These are phyloP conservation scores for Oreochromis niloticus DNA, from an alignment of 2,113 vertebrate genomes.

Conservation along the genomic window DNA sequence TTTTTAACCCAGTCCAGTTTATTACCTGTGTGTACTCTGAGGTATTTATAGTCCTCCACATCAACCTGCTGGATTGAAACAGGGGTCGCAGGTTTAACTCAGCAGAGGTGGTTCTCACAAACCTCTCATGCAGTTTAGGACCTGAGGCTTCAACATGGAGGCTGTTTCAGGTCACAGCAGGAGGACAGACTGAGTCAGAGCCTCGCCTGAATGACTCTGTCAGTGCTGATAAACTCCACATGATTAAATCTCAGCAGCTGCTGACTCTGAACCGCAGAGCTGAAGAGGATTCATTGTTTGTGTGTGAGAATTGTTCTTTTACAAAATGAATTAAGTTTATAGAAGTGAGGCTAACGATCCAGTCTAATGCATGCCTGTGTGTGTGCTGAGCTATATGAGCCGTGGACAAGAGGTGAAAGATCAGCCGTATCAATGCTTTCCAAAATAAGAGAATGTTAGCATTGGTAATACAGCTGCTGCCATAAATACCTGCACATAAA, in stretches of 20 bases:
- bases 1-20: too few species aligned
- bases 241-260: background rate
- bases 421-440: background rate
- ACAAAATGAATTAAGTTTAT: accelerated
- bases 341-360: background rate
- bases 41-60: too few species aligned
- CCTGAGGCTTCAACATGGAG: background rate
- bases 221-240: background rate
- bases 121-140: background rate
- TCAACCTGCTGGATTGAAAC: too few species aligned
- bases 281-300: background rate
- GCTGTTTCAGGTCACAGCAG: background rate
- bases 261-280: background rate
- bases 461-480: background rate
- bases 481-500: background rate
- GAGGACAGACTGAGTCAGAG: background rate
- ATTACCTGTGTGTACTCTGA: too few species aligned
- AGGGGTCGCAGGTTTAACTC: background rate
- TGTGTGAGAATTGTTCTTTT: background rate
- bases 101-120: background rate
- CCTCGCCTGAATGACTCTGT: background rate
- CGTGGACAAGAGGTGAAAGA: background rate
- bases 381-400: background rate
- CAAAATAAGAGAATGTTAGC: background rate
- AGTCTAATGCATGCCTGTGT: background rate